Evolutionary conservation across 2,113 vertebrate species (phyloP), one percentile per base, ranked within the genome.

Genomic region (Nerophis lumbriciformis): DNA sequence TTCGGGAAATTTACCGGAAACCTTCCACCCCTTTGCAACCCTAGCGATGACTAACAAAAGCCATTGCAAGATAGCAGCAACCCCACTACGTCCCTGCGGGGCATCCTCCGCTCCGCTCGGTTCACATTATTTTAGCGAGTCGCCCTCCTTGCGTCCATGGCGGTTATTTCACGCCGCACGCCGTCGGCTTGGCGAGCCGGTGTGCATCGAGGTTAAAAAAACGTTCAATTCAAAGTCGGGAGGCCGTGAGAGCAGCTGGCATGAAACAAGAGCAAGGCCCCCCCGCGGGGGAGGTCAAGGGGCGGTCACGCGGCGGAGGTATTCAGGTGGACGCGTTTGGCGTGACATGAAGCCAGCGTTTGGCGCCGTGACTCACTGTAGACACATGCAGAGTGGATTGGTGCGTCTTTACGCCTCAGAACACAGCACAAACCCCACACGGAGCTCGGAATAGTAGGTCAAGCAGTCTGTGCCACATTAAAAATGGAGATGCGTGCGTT

Each of bases 381-480:
- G 15, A 50, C 65, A 7, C 37, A 66, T 45, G 36, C 65, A 56
- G n/a, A 11, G 12, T 44, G 54, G 42, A 42, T 39, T 10, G n/a
- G 15, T 58, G 28, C 44, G 58, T 52, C 9, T 16, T 53, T 8
- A 6, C 44, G 45, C 73, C 7, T 57, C 12, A 59, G 65, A 63
- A 69, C 37, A 53, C 36, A 19, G 73, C 63, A 79, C 72, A 48
- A 61, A 63, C 19, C 53, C 61, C 68, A 55, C 48, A 71, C 69
- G 57, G 55, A 77, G 66, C 59, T 13, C 39, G 64, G 54, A 69
- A 80, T 81, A 77, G 65, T 78, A 72, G 83, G 84, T 85, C 83
- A 84, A 78, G 79, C 77, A 65, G 69, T 80, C 79, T 77, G 53
- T 52, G 57, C 15, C 54, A 79, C 78, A 85, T 88, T 85, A 86